A percentile compares a stretch with the other conserved stretches of the same genome.
These are phyloP conservation scores for Escarpia spicata DNA, from an alignment of 2,888 invertebrate genomes.

Conservation along the genomic window DNA sequence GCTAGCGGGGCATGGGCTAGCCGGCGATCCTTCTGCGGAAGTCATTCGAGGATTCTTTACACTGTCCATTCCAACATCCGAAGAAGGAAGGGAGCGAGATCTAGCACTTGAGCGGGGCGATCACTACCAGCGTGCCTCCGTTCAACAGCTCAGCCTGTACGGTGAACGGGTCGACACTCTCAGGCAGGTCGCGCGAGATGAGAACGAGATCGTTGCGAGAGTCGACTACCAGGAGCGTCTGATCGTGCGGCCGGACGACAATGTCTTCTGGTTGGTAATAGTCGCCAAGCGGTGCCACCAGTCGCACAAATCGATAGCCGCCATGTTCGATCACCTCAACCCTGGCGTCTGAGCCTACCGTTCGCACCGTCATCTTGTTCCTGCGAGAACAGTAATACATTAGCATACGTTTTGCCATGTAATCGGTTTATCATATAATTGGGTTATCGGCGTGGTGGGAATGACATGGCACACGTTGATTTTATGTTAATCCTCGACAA, in stretches of 20 bases:
- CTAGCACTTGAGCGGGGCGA: constrained; percentile 51
- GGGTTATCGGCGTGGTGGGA: background rate
- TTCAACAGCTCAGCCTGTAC: constrained; percentile 60
- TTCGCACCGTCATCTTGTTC: background rate
- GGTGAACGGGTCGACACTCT: constrained; percentile 59
- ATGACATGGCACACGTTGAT: background rate
- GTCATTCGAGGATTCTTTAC: background rate
- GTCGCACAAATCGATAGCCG: constrained; percentile 18
- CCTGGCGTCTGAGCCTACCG: background rate
- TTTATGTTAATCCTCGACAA: background rate
- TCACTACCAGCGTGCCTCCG: constrained; percentile 59
- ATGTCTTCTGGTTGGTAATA: constrained; percentile 29
- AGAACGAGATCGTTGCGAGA: constrained; percentile 22
- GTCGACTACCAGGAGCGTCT: constrained; percentile 28
- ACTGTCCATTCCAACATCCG: background rate
- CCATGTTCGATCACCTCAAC: constrained; percentile 22
- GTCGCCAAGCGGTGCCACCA: constrained; percentile 28
- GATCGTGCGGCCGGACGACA: constrained; percentile 31
- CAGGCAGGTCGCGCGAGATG: constrained; percentile 54
- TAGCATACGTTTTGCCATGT: background rate
- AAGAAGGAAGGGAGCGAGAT: background rate
- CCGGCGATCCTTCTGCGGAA: background rate
- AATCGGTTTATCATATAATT: background rate
- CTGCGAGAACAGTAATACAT: background rate
- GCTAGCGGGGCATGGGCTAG: background rate